Conservation (phyloP, 2,113 vertebrate genomes). For the Channa argus region DNA sequence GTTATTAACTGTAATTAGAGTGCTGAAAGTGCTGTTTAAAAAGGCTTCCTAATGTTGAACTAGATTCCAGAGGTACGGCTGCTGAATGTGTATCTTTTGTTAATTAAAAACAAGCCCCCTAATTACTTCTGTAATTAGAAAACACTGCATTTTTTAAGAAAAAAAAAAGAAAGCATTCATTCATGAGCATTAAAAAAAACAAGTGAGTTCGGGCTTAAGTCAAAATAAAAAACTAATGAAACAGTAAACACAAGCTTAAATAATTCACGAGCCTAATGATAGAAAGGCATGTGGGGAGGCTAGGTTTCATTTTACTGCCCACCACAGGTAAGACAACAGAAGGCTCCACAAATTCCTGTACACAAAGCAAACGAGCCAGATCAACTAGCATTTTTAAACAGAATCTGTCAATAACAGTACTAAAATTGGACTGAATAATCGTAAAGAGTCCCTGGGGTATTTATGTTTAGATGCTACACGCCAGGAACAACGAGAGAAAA, state of each 20-base stretch:
- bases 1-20: constrained; percentile 48
- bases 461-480: neutral
- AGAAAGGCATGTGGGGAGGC: neutral
- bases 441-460: constrained; percentile 4
- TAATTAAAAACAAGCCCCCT: constrained; percentile 68
- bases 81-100: constrained; percentile 67
- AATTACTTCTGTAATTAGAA: constrained; percentile 73
- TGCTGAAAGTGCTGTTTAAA: constrained; percentile 37
- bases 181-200: constrained; percentile 39
- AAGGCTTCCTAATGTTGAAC: constrained; percentile 25
- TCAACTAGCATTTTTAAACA: neutral
- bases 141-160: constrained; percentile 45
- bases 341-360: neutral
- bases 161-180: neutral
- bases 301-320: constrained; percentile 7
- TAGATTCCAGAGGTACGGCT: constrained; percentile 39
- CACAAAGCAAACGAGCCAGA: constrained; percentile 10
- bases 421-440: no score
- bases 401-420: constrained; percentile 1
- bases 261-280: neutral
- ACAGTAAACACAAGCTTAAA: neutral
- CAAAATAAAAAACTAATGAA: neutral
- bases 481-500: constrained; percentile 17
- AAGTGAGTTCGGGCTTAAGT: constrained; percentile 21
- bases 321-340: neutral